Percentiles rank a stretch among this genome's conserved stretches.
Evolutionary conservation across 2,888 invertebrate genomes (phyloP).

Genomic region (Emmelina monodactyla): DNA sequence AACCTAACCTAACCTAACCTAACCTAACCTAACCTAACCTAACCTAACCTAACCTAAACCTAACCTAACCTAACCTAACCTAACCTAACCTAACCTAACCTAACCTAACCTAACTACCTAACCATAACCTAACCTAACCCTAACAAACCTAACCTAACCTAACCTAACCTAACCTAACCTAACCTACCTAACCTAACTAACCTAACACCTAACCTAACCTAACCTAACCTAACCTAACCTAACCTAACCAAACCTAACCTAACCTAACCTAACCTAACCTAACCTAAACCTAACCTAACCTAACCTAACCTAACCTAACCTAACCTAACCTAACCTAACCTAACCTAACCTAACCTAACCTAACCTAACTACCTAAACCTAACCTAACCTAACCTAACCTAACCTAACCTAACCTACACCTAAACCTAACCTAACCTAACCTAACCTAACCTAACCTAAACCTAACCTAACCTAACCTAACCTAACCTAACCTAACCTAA

Average conservation of each 20-base stretch:
- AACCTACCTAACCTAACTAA: slow-evolving; percentile 9
- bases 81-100: slow-evolving; percentile 15
- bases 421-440: neutral
- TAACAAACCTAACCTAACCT: slow-evolving; percentile 12
- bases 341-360: slow-evolving; percentile 18
- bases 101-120: slow-evolving; percentile 12
- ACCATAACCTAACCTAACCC: slow-evolving; percentile 11
- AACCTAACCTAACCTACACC: neutral
- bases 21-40: slow-evolving; percentile 13
- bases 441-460: neutral
- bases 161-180: slow-evolving; percentile 10
- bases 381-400: slow-evolving; percentile 16
- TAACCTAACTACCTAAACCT: slow-evolving; percentile 20
- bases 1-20: slow-evolving; percentile 15
- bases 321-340: slow-evolving; percentile 16
- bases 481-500: neutral
- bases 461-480: neutral
- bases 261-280: slow-evolving; percentile 17
- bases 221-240: slow-evolving; percentile 11
- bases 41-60: slow-evolving; percentile 14
- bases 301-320: slow-evolving; percentile 16
- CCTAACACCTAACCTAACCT: slow-evolving; percentile 9
- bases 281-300: slow-evolving; percentile 17
- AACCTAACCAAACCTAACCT: slow-evolving; percentile 16
- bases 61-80: slow-evolving; percentile 17